These are phyloP conservation scores for Otocyon megalotis DNA, from an alignment of 2,113 vertebrate genomes.

Conservation along the genomic window DNA sequence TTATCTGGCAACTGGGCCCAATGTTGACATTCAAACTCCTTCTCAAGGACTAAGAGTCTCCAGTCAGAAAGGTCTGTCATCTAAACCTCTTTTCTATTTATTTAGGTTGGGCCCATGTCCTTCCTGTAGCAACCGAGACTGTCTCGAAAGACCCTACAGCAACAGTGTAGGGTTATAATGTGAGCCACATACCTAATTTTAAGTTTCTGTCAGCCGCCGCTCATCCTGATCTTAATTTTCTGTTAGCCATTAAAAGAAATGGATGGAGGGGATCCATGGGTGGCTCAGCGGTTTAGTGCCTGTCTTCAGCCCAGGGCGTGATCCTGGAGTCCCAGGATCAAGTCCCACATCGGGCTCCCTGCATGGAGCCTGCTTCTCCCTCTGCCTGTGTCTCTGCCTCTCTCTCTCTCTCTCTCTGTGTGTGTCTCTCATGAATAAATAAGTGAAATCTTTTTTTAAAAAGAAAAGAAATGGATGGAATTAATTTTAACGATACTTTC, in stretches of 20 bases:
- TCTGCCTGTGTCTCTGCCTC: too few relatives aligned
- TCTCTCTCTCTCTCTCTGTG: too few relatives aligned
- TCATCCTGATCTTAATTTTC: background rate
- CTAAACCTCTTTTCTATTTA: background rate
- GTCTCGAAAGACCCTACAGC: background rate
- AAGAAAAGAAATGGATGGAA: background rate
- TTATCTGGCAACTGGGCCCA: slow-evolving; percentile 59
- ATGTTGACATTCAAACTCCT: slow-evolving; percentile 60
- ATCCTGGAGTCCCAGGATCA: too few relatives aligned
- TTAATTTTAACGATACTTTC: background rate
- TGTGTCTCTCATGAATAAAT: too few relatives aligned
- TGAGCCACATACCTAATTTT: background rate
- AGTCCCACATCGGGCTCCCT: too few relatives aligned
- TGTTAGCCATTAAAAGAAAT: background rate
- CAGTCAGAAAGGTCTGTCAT: background rate
- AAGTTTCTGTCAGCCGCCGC: background rate
- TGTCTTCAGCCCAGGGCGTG: too few relatives aligned
- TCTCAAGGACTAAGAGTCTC: slow-evolving; percentile 51
- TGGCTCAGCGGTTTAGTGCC: too few relatives aligned
- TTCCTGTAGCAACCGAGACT: background rate
- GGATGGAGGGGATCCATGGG: too few relatives aligned
- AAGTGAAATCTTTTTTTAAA: too few relatives aligned
- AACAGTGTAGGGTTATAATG: background rate
- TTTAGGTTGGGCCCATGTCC: background rate
- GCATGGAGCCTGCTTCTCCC: too few relatives aligned